phyloP scores from a whole-genome alignment of 2,113 vertebrate genomes.

The Alaudala cheleensis region DNA sequence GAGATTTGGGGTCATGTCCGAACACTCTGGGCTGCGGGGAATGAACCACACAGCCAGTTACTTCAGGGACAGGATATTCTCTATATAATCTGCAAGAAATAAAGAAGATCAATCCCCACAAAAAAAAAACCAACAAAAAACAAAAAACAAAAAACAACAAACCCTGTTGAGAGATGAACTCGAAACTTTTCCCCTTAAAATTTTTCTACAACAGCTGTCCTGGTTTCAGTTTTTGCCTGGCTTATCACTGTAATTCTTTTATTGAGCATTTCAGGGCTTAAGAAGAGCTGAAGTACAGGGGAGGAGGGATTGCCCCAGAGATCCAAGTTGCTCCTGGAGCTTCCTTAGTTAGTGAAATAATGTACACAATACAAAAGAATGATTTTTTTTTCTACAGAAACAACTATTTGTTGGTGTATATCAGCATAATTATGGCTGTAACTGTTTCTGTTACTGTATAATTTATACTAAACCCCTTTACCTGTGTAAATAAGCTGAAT shows the following conservation, averaged over 20 bases:
- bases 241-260: constrained; percentile 27
- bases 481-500: not conserved
- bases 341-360: not conserved
- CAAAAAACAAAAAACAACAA: not conserved
- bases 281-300: not conserved
- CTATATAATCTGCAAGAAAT: not conserved
- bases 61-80: not conserved
- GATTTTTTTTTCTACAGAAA: not conserved
- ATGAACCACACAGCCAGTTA: not conserved
- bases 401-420: not conserved
- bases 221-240: not conserved
- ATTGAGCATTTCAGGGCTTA: not conserved
- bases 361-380: not conserved
- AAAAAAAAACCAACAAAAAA: not conserved
- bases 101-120: not conserved
- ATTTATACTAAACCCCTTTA: not conserved
- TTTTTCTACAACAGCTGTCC: constrained; percentile 2
- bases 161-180: not conserved
- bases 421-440: not conserved
- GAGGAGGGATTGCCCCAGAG: not conserved
- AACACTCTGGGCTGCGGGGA: not conserved
- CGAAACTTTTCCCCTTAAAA: not conserved
- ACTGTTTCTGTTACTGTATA: not conserved
- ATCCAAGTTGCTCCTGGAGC: not conserved
- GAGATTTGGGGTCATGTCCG: not conserved